Base-by-base conservation (phyloP, 53 echinoderm and acorn worm species). In the Holothuria scabra region DNA sequence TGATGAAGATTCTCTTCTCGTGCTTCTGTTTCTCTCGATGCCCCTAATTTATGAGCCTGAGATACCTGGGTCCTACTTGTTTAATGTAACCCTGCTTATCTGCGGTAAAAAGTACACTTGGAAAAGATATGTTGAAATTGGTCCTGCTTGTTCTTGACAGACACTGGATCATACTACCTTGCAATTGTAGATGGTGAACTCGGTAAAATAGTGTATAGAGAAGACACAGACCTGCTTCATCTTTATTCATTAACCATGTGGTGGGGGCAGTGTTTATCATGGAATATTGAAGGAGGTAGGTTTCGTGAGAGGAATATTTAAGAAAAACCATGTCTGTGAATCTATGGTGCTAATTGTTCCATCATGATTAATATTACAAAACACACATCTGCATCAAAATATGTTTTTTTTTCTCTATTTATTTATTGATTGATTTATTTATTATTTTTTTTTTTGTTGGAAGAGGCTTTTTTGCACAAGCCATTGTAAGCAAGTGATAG, bases 231-330 rank as follows among this genome's bases (percentile, higher is more conserved):
- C 41, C 84, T 84, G 29, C 34, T 60, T 25, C 61, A 88, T 21
- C 85, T 83, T 81, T 97, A 94, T 62, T 62, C 88, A 16, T 81
- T 97, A 26, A 90, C 84, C 35, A 81, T 93, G 65, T 97, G 97
- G 97, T 97, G 93, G 93, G 93, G 87, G 52, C 91, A 97, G 28
- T 97, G 97, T 56, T 85, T 97, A 22, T 94, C 87, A 44, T 97
- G 97, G 97, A 86, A 88, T 57, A 29, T 74, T 23, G 67, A 70
- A 10, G 59, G 46, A 21, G 92, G 95, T 95, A 44, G 85, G 41
- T 41, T 41, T 0, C 8, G 41, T 41, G 6, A 41, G 10, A 41
- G 83, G 18, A 18, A 5, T 41, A 5, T 41, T 10, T 41, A 5
- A 41, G 41, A 41, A 41, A 5, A 41, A 20, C 56, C n/a, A 23